phyloP scores from a whole-genome alignment of 2,888 invertebrate species.

The Penaeus monodon region DNA sequence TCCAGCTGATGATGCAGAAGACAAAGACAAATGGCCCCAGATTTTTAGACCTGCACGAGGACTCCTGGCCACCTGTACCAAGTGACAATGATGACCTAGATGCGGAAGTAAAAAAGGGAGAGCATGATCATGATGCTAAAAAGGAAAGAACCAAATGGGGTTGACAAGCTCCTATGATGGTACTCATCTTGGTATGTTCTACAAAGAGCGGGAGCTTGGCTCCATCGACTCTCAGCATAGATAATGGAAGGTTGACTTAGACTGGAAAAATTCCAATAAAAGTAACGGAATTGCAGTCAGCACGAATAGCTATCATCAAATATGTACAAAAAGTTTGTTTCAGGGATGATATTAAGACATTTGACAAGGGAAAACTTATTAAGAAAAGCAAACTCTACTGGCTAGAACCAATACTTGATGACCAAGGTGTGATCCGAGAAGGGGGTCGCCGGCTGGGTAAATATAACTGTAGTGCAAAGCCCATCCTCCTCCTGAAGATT shows the following conservation, averaged over 20 bases:
- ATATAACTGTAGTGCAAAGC: too few species aligned
- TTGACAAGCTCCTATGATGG: too few species aligned
- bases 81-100: neutral
- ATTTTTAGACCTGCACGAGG: too few species aligned
- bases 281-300: neutral
- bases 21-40: too few species aligned
- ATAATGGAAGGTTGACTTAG: neutral
- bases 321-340: neutral
- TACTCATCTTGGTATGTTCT: neutral
- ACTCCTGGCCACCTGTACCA: too few species aligned
- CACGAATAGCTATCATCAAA: neutral
- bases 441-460: neutral
- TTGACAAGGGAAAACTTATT: too few species aligned
- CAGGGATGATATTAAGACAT: too few species aligned
- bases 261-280: neutral
- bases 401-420: neutral
- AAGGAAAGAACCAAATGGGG: neutral
- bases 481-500: neutral
- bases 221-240: neutral
- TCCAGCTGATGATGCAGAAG: too few species aligned
- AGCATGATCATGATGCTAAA: neutral
- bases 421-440: neutral
- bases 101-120: neutral
- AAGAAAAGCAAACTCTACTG: neutral
- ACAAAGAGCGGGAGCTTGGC: neutral